These are phyloP conservation scores for Cheirogaleus major DNA, from an alignment of 2,797 vertebrate genomes.

Conservation along the genomic window DNA sequence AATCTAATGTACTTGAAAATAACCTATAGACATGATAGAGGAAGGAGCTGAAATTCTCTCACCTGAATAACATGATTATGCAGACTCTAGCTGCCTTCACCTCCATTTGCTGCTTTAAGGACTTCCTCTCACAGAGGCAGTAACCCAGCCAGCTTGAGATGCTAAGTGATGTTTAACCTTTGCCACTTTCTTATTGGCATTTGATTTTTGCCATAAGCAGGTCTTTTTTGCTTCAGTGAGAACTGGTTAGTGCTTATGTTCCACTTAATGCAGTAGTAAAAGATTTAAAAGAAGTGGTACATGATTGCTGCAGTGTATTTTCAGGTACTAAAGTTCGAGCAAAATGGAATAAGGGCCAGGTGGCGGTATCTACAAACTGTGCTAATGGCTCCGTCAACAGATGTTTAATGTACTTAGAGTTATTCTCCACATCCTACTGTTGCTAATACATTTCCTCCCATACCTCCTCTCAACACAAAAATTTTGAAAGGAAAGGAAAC, in stretches of 20 bases:
- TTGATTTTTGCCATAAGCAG: conserved; percentile 71
- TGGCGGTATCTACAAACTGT: conserved; percentile 86
- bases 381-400: conserved; percentile 86
- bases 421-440: conserved; percentile 88
- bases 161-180: conserved; percentile 63
- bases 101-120: conserved; percentile 36
- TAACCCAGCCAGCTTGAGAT: conserved; percentile 15
- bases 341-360: conserved; percentile 85
- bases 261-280: conserved; percentile 78
- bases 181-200: conserved; percentile 64
- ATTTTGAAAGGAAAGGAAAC: conserved; percentile 92
- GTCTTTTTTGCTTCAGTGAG: conserved; percentile 62
- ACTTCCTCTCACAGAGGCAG: conserved; percentile 42
- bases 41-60: neutral
- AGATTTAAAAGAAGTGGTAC: conserved; percentile 79
- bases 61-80: neutral
- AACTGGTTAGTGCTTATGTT: conserved; percentile 66
- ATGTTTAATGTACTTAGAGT: conserved; percentile 85
- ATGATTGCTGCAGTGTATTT: conserved; percentile 75
- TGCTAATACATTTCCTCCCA: conserved; percentile 86
- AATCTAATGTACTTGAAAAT: conserved; percentile 45
- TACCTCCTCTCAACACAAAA: conserved; percentile 89
- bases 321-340: conserved; percentile 83
- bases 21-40: conserved; percentile 2
- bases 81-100: neutral